Percentiles rank a stretch among this genome's conserved stretches.
Evolutionary conservation across 2,113 vertebrate genomes (phyloP).

Genomic region (Caloenas nicobarica): DNA sequence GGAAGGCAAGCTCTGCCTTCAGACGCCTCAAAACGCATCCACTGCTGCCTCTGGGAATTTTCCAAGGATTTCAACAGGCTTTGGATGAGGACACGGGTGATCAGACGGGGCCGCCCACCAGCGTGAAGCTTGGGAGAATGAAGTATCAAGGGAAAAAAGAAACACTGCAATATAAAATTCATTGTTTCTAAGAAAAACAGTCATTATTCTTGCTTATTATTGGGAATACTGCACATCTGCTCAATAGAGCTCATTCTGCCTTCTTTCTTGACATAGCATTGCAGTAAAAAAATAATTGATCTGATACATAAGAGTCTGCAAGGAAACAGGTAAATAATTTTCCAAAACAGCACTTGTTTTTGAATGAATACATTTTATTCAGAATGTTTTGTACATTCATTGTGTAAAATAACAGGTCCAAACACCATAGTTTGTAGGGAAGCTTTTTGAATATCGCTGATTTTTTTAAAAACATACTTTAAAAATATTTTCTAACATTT

Average conservation of each 20-base stretch:
- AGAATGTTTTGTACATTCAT: rapidly evolving
- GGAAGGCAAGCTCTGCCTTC: background rate
- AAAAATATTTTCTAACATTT: background rate
- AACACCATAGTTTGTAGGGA: background rate
- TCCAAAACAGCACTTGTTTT: background rate
- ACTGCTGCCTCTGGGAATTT: background rate
- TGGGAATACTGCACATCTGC: background rate
- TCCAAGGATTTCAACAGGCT: background rate
- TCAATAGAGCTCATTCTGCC: background rate
- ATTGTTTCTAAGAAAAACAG: background rate
- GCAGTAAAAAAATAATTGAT: background rate
- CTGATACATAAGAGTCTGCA: background rate
- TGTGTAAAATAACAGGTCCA: background rate
- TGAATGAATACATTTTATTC: too few species aligned
- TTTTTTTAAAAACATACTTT: background rate
- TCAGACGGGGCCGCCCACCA: rapidly evolving
- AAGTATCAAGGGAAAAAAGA: background rate
- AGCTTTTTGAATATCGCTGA: background rate
- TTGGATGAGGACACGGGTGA: background rate
- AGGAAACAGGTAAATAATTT: background rate
- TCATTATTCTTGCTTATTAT: background rate
- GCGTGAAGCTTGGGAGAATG: background rate
- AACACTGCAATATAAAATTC: background rate
- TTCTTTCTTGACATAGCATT: background rate
- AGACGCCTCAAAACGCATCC: background rate